phyloP scores from a whole-genome alignment of 2,888 invertebrate species.

The Cephonodes hylas region DNA sequence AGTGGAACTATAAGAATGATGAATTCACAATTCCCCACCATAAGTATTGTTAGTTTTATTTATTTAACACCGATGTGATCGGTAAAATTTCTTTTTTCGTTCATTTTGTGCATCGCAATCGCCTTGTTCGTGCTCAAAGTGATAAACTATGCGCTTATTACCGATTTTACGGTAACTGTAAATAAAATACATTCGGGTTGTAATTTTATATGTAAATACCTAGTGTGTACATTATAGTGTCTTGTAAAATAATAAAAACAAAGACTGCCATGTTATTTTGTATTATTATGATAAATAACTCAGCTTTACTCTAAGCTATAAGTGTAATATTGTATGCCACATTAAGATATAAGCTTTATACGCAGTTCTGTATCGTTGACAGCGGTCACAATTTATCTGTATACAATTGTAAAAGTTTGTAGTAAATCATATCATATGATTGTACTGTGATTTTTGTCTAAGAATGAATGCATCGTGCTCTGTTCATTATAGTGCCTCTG shows the following conservation, averaged over 20 bases:
- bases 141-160: slow-evolving; percentile 77
- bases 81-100: slow-evolving; percentile 49
- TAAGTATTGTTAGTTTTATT: slow-evolving; percentile 76
- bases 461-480: slow-evolving; percentile 36
- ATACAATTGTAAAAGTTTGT: slow-evolving; percentile 9
- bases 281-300: slow-evolving; percentile 64
- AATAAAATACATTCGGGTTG: slow-evolving; percentile 72
- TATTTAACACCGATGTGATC: slow-evolving; percentile 75
- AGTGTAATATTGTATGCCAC: slow-evolving; percentile 51
- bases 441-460: slow-evolving; percentile 59
- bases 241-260: slow-evolving; percentile 64
- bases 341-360: neutral
- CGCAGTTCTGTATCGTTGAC: slow-evolving; percentile 11
- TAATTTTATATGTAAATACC: slow-evolving; percentile 73
- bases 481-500: neutral
- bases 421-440: slow-evolving; percentile 12
- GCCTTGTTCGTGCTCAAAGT: slow-evolving; percentile 73
- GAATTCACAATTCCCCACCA: slow-evolving; percentile 1
- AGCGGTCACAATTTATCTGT: neutral
- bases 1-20: too few relatives aligned
- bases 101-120: slow-evolving; percentile 76
- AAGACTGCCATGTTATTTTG: slow-evolving; percentile 79
- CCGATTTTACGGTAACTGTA: slow-evolving; percentile 80
- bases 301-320: slow-evolving; percentile 79
- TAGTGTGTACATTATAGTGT: slow-evolving; percentile 63